Conservation (phyloP, 1,140 invertebrate genomes). For the Drosophila simulans region DNA sequence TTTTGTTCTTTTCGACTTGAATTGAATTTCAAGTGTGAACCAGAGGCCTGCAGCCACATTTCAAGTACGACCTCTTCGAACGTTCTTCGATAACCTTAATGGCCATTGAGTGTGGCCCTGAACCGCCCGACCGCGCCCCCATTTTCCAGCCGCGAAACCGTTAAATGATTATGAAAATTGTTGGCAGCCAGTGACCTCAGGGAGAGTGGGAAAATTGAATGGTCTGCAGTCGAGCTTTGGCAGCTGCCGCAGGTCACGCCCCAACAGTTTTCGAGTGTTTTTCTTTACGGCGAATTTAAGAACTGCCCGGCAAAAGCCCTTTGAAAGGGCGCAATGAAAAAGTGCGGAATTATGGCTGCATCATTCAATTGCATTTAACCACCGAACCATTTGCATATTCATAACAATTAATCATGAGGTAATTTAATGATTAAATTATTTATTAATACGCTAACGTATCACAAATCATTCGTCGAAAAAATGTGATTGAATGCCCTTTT, state of each 20-base stretch:
- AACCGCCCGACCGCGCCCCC: constrained; percentile 9
- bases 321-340: constrained; percentile 21
- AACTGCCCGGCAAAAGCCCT: no score
- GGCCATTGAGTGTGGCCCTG: constrained; percentile 67
- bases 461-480: constrained; percentile 28
- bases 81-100: constrained; percentile 79
- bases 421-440: constrained; percentile 37
- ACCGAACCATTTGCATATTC: constrained; percentile 12
- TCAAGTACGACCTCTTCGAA: constrained; percentile 67
- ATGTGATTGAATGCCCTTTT: constrained; percentile 31
- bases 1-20: not conserved
- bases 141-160: constrained; percentile 42
- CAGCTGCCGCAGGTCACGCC: constrained; percentile 73
- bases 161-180: constrained; percentile 82
- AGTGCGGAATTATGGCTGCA: constrained; percentile 4
- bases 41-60: constrained; percentile 31
- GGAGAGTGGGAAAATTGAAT: constrained; percentile 8
- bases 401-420: constrained; percentile 21
- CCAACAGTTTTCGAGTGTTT: constrained; percentile 70
- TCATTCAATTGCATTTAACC: constrained; percentile 18
- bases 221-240: constrained; percentile 43
- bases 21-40: constrained; percentile 9
- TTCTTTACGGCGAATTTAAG: constrained; percentile 44
- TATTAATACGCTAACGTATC: constrained; percentile 19
- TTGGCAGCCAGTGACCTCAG: constrained; percentile 72